Base-by-base conservation (phyloP, 2,888 invertebrate species). In the Tridacna crocea region DNA sequence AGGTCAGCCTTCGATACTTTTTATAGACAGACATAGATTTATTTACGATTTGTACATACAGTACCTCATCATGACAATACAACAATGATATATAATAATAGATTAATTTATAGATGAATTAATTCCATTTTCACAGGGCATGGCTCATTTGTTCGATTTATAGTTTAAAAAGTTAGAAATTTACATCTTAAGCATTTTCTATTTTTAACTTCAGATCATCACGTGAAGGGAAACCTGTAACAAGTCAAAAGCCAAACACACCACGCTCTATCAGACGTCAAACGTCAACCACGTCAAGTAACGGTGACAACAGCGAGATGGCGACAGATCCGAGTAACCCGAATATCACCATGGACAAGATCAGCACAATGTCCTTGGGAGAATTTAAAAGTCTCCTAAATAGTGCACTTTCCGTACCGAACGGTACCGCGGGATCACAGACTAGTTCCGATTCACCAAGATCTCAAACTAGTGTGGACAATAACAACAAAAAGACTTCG, bases 281-380 rank as follows among this genome's bases (percentile, higher is more conserved):
- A 55, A 77, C 81, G 19, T 87, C 88, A 13, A 79, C 87, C 70
- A 87, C 88, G 19, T 72, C 81, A 36, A 83, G 80, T 55, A 82
- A 83, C 72, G 81, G 72, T 51, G 81, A 80, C 27, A 80, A 80
- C 22, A 22, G 68, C 46, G 82, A 82, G 19, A 83, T 84, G 76
- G 83, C 74, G 26, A 72, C 85, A n/a, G 83, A 81, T 19, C 75
- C 80, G 6, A 73, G 68, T 19, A 83, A 78, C 12, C 74, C 86
- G 13, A 82, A 76, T 66, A 77, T 91, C 19, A 82, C 82, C 60
- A 90, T 92, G 63, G 91, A 92, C 65, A 88, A 90, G 77, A 91
- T 92, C 65, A 91, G 90, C 83, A 92, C 92, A 17, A 92, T 92
- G 92, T 91, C 92, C 0, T 74, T 92, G 74, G 88, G 89, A 10